Conservation (phyloP, 2,888 invertebrate genomes). For the Ryuthela nishihirai region DNA sequence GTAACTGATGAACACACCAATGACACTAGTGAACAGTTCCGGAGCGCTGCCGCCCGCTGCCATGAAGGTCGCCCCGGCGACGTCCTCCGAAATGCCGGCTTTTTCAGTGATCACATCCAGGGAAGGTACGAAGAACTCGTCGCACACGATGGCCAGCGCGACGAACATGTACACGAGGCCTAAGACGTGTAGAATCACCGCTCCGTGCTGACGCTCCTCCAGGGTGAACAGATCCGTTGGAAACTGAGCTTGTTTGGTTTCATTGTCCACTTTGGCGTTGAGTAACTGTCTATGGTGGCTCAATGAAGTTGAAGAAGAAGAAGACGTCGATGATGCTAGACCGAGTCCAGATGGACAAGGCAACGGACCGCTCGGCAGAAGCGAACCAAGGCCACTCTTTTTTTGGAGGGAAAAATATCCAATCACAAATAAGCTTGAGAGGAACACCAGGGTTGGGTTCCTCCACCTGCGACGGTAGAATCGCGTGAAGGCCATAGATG, state of each 20-base stretch:
- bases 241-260: conserved; percentile 57
- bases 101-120: conserved; percentile 96
- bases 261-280: not conserved
- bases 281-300: no score
- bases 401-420: conserved; percentile 32
- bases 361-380: conserved; percentile 1
- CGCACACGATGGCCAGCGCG: conserved; percentile 96
- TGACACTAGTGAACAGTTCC: conserved; percentile 86
- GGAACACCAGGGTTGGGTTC: conserved; percentile 23
- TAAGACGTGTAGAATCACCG: conserved; percentile 82
- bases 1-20: conserved; percentile 96
- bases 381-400: conserved; percentile 15
- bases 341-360: not conserved
- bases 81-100: conserved; percentile 90
- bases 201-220: conserved; percentile 81
- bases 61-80: conserved; percentile 98
- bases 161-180: conserved; percentile 99
- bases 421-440: conserved; percentile 16
- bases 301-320: conserved; percentile 3
- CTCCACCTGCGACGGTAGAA: conserved; percentile 27
- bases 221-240: conserved; percentile 80
- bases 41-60: conserved; percentile 98
- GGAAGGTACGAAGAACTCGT: conserved; percentile 98
- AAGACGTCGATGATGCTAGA: not conserved
- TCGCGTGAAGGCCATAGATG: conserved; percentile 6